A percentile compares a stretch with the other conserved stretches of the same genome.
These are phyloP conservation scores for Heterotis niloticus DNA, from an alignment of 2,113 vertebrate genomes.

Conservation along the genomic window DNA sequence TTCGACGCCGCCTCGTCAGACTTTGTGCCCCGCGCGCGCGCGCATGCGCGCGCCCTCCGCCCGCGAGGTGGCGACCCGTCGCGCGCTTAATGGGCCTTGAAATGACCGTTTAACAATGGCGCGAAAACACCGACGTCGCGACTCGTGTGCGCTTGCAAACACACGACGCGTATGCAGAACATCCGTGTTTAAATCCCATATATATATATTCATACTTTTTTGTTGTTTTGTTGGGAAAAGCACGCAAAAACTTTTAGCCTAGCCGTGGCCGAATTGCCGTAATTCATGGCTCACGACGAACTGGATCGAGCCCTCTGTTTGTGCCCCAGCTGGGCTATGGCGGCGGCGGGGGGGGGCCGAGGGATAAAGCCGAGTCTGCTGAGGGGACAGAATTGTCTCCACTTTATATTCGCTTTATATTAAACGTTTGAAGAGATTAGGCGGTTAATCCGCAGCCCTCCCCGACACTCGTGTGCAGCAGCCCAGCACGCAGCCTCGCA, in stretches of 20 bases:
- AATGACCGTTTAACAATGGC: constrained; percentile 68
- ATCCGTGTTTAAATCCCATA: not conserved
- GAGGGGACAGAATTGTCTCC: constrained; percentile 59
- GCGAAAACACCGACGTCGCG: constrained; percentile 54
- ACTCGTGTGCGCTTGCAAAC: constrained; percentile 53
- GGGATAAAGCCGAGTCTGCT: constrained; percentile 52
- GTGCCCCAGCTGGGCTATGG: constrained; percentile 39
- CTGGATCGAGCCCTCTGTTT: constrained; percentile 29
- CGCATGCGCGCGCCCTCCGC: constrained; percentile 25
- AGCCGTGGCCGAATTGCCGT: not conserved
- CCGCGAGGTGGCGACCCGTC: constrained; percentile 60
- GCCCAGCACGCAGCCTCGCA: constrained; percentile 44
- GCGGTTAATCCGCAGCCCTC: constrained; percentile 46
- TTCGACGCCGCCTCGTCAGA: constrained; percentile 4
- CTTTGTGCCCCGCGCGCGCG: not conserved
- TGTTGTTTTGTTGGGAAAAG: constrained; percentile 15
- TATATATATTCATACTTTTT: too few species aligned
- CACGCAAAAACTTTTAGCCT: not conserved
- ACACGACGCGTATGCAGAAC: not conserved
- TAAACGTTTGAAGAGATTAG: constrained; percentile 63
- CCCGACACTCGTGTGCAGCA: constrained; percentile 50
- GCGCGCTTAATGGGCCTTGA: constrained; percentile 68
- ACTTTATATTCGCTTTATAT: constrained; percentile 18
- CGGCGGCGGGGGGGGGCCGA: too few species aligned
- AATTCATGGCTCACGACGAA: constrained; percentile 10